phyloP scores from a whole-genome alignment of 2,888 invertebrate genomes.

The Diaphora mendica region DNA sequence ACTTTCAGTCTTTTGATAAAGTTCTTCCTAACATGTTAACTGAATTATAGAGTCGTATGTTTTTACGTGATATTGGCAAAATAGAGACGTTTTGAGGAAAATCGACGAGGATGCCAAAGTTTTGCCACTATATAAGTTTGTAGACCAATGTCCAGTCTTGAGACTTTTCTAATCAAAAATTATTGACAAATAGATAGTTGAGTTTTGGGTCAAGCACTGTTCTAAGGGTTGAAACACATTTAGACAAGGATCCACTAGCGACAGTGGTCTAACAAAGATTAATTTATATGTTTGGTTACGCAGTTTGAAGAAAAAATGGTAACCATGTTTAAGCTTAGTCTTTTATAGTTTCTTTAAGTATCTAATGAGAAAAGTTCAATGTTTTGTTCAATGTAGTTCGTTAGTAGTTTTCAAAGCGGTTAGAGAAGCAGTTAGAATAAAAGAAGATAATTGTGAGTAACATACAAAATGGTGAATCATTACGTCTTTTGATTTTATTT shows the following conservation, averaged over 20 bases:
- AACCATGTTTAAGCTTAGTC: neutral
- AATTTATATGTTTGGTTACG: neutral
- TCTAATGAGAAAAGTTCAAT: neutral
- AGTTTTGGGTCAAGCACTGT: slow-evolving; percentile 35
- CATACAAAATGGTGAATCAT: neutral
- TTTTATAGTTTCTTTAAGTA: neutral
- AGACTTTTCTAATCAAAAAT: slow-evolving; percentile 50
- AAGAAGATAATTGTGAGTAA: neutral
- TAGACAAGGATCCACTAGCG: slow-evolving; percentile 15
- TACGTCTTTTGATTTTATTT: neutral
- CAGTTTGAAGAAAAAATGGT: neutral
- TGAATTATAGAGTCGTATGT: slow-evolving; percentile 11
- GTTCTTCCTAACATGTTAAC: neutral
- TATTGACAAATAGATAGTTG: slow-evolving; percentile 38
- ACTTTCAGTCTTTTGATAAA: neutral
- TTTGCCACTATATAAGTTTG: slow-evolving; percentile 38
- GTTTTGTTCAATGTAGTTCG: neutral
- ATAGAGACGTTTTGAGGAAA: slow-evolving; percentile 26
- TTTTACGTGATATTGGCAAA: slow-evolving; percentile 16
- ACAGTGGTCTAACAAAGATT: neutral
- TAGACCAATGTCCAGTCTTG: slow-evolving; percentile 32
- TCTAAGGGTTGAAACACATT: slow-evolving; percentile 1
- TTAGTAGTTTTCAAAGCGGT: neutral
- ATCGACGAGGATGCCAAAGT: slow-evolving; percentile 35
- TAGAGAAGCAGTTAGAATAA: neutral